Conservation (phyloP, 2,797 vertebrate genomes). For the Cirrhinus molitorella region DNA sequence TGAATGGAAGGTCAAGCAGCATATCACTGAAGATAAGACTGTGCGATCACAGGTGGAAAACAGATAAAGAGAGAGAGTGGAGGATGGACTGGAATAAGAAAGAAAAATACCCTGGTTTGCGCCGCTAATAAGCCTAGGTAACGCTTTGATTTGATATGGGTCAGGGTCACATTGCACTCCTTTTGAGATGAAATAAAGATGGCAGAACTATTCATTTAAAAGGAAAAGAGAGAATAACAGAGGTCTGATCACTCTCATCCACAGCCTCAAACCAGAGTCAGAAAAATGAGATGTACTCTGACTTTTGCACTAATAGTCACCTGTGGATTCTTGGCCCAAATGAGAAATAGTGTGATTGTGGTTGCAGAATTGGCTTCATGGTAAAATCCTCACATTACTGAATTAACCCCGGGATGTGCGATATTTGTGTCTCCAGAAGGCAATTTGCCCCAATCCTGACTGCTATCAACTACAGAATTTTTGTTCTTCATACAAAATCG, state of each 20-base stretch:
- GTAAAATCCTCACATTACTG: conserved; percentile 28
- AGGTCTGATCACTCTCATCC: not conserved
- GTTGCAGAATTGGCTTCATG: conserved; percentile 3
- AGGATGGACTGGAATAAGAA: not conserved
- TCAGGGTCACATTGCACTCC: conserved; percentile 43
- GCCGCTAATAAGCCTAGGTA: conserved; percentile 33
- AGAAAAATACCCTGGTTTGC: conserved; percentile 8
- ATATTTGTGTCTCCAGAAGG: conserved; percentile 4
- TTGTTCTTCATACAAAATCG: not conserved
- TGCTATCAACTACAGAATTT: not conserved
- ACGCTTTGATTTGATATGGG: conserved; percentile 43
- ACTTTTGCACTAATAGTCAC: conserved; percentile 4
- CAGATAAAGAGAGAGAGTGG: conserved; percentile 17
- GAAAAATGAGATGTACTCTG: conserved; percentile 5
- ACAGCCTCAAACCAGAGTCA: not conserved
- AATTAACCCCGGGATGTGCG: not conserved
- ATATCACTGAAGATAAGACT: conserved; percentile 48
- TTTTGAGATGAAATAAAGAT: conserved; percentile 42
- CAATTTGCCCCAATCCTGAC: conserved; percentile 2
- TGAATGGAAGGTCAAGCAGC: conserved; percentile 57
- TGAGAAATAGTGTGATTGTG: not conserved
- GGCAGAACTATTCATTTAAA: conserved; percentile 19
- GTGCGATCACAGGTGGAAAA: conserved; percentile 29
- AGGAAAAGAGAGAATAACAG: conserved; percentile 18
- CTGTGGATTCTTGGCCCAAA: conserved; percentile 10